phyloP scores from a whole-genome alignment of 2,797 vertebrate species.

The Sternotherus odoratus region DNA sequence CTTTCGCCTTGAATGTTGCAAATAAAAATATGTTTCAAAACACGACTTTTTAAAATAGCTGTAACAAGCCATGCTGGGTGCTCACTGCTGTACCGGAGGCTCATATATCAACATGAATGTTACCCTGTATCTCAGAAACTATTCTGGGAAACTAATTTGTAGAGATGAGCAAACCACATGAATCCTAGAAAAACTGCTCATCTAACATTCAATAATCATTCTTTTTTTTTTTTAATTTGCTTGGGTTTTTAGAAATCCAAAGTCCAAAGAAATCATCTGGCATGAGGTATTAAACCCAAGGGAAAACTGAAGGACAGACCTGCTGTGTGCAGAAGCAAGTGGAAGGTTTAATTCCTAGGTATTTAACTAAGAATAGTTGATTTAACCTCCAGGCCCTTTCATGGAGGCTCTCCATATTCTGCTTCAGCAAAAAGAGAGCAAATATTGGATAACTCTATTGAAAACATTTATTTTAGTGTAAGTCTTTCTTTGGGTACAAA shows the following conservation, averaged over 20 bases:
- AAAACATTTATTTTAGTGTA: slow-evolving; percentile 31
- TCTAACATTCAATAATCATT: background rate
- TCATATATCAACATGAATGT: background rate
- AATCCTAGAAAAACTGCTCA: background rate
- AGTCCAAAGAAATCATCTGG: background rate
- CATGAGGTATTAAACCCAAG: background rate
- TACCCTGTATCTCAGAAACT: background rate
- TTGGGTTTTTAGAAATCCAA: background rate
- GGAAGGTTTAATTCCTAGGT: slow-evolving; percentile 14
- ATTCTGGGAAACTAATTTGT: background rate
- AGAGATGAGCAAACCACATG: background rate
- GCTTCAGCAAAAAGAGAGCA: slow-evolving; percentile 49
- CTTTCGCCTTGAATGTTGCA: background rate
- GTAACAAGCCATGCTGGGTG: background rate
- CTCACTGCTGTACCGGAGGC: background rate
- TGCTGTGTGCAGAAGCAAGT: background rate
- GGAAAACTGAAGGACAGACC: background rate
- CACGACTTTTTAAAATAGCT: background rate
- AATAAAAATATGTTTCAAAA: slow-evolving; percentile 22
- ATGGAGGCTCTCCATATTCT: slow-evolving; percentile 38
- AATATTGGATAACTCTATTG: slow-evolving; percentile 46
- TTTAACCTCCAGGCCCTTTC: slow-evolving; percentile 63
- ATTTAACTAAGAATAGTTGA: slow-evolving; percentile 57
- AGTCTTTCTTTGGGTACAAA: slow-evolving; percentile 9
- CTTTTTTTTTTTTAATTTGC: background rate